Base-by-base conservation (phyloP, 1,140 invertebrate species). In the Lucilia sericata region DNA sequence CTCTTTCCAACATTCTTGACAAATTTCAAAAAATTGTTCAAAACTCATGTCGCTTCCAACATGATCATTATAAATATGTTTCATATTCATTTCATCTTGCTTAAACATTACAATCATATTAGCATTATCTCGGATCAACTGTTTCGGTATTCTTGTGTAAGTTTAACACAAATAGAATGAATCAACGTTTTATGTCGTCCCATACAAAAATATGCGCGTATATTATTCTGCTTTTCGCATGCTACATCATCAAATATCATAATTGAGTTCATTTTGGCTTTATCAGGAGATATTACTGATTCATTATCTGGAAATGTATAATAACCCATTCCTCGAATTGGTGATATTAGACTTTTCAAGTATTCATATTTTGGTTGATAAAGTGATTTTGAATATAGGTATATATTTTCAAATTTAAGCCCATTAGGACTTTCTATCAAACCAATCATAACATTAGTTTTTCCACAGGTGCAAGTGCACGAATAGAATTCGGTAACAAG, bases 201-300 rank as follows among this genome's bases (percentile, higher is more conserved):
- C 87, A 90, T 90, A 83, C 86, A 85, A 86, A 91, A 92, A 85
- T 90, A 91, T 36, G 86, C 80, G 82, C 86, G 82, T 0, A 91
- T 86, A 60, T 85, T 87, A 42, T 86, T 82, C 85, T 90, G 87
- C 78, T 90, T 87, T 36, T 88, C 87, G 36, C 87, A 88, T 12
- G 87, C 84, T n/a, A 91, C 86, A 86, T 91, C 90, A 87, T 92
- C 90, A 85, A 91, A 91, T 65, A 91, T 89, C 34, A 91, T 86
- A 10, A 91, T 85, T 2, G 87, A 90, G 86, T 90, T 86, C n/a
- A 80, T 55, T 83, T 85, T 74, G 10, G 86, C 82, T 25, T 87
- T 82, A 74, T 86, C 30, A 3, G 86, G 75, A 78, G 25, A 14
- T 81, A 86, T 82, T 30, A 88, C n/a, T 9, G 49, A n/a, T 12